A percentile compares a stretch with the other conserved stretches of the same genome.
Conservation (phyloP, 2,888 invertebrate genomes). For the Platypus cylindrus region DNA sequence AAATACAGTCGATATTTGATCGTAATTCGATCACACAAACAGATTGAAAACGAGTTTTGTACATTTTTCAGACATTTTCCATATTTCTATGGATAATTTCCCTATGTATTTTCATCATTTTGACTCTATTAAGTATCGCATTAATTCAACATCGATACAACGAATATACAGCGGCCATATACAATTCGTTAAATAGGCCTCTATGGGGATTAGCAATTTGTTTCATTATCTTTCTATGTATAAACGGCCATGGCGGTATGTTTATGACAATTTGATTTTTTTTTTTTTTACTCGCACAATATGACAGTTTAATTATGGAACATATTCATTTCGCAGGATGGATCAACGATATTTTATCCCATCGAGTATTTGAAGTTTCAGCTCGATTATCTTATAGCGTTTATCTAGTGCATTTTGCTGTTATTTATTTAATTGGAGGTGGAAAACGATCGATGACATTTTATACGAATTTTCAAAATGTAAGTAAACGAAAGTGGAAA, state of each 20-base stretch:
- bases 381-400: conserved; percentile 38
- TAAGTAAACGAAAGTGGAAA: conserved; percentile 10
- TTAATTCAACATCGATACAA: conserved; percentile 14
- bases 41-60: too few species aligned
- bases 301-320: too few species aligned
- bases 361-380: conserved; percentile 36
- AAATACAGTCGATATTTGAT: too few species aligned
- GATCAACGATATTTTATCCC: conserved; percentile 37
- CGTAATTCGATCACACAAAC: too few species aligned
- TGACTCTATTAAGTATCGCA: conserved; percentile 6
- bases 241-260: conserved; percentile 37
- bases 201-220: conserved; percentile 35
- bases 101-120: background rate
- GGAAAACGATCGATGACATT: conserved; percentile 10
- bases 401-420: conserved; percentile 35
- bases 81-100: background rate
- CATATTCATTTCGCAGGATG: conserved; percentile 26
- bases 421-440: conserved; percentile 19
- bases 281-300: background rate
- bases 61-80: background rate
- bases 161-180: conserved; percentile 14
- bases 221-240: conserved; percentile 36
- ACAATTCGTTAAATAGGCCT: conserved; percentile 30
- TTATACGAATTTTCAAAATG: conserved; percentile 17
- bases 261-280: background rate